Conservation (phyloP, 2,888 invertebrate genomes). For the Platycheirus albimanus region DNA sequence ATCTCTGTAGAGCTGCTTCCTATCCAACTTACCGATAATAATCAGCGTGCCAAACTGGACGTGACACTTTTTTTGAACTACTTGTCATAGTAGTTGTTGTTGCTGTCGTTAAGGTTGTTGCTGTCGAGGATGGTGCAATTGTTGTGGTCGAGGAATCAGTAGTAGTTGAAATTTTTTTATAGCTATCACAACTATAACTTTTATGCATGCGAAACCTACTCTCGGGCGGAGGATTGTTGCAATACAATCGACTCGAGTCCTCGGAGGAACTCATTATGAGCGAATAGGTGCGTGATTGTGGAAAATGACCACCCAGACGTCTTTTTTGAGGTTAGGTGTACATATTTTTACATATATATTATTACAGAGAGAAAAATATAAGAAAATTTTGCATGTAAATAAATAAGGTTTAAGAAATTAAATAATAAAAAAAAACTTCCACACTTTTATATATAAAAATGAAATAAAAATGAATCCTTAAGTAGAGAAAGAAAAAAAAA, state of each 20-base stretch:
- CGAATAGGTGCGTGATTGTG: slow-evolving; percentile 83
- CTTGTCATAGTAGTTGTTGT: slow-evolving; percentile 81
- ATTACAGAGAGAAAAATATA: slow-evolving; percentile 36
- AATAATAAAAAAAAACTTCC: slow-evolving; percentile 10
- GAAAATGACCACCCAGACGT: slow-evolving; percentile 82
- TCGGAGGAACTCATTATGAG: slow-evolving; percentile 83
- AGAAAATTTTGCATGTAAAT: slow-evolving; percentile 49
- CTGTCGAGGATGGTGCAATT: slow-evolving; percentile 75
- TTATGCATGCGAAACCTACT: slow-evolving; percentile 78
- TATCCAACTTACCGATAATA: slow-evolving; percentile 85
- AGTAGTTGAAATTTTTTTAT: slow-evolving; percentile 62
- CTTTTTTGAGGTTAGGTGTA: slow-evolving; percentile 74
- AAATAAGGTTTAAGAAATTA: slow-evolving; percentile 37
- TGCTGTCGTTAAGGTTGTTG: slow-evolving; percentile 77
- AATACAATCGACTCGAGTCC: slow-evolving; percentile 81
- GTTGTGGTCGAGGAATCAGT: slow-evolving; percentile 72
- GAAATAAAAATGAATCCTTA: slow-evolving; percentile 8
- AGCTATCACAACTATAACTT: slow-evolving; percentile 81
- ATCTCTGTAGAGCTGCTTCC: slow-evolving; percentile 31
- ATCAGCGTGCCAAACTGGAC: slow-evolving; percentile 86
- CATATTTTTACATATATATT: slow-evolving; percentile 24
- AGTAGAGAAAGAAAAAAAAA: not conserved
- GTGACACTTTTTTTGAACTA: slow-evolving; percentile 76
- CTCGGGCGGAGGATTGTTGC: slow-evolving; percentile 75
- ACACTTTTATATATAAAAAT: no score